Evolutionary conservation across 2,113 vertebrate species (phyloP).

Genomic region (Condylura cristata): DNA sequence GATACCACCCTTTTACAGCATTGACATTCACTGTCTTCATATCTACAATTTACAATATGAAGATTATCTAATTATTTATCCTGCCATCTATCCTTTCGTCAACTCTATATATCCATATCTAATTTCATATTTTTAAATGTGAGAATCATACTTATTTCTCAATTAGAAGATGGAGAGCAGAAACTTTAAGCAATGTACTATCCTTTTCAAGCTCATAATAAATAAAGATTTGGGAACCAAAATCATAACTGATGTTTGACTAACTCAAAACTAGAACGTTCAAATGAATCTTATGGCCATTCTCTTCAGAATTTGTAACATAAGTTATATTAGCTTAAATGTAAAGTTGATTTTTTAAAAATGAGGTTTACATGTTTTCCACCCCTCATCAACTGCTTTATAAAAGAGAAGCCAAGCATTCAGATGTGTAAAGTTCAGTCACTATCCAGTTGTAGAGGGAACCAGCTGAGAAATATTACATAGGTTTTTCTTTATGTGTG

Average conservation of each 20-base stretch:
- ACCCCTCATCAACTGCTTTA: background rate
- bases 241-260: background rate
- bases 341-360: too few relatives aligned
- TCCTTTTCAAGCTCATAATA: background rate
- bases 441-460: background rate
- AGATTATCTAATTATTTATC: background rate
- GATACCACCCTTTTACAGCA: too few relatives aligned
- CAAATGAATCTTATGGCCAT: too few relatives aligned
- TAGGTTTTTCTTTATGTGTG: background rate
- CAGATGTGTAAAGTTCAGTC: background rate
- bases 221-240: background rate
- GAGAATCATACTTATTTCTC: background rate
- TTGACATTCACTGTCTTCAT: background rate
- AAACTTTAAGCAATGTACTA: background rate
- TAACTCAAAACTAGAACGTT: background rate
- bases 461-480: background rate
- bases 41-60: background rate
- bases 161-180: background rate
- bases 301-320: too few relatives aligned
- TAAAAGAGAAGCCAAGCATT: background rate
- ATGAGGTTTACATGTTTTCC: too few relatives aligned
- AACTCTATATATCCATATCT: background rate
- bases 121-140: background rate
- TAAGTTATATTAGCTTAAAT: too few relatives aligned
- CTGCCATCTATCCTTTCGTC: too few relatives aligned